Evolutionary conservation across 2,888 invertebrate genomes (phyloP).

Genomic region (Phrixothrix hirtus): DNA sequence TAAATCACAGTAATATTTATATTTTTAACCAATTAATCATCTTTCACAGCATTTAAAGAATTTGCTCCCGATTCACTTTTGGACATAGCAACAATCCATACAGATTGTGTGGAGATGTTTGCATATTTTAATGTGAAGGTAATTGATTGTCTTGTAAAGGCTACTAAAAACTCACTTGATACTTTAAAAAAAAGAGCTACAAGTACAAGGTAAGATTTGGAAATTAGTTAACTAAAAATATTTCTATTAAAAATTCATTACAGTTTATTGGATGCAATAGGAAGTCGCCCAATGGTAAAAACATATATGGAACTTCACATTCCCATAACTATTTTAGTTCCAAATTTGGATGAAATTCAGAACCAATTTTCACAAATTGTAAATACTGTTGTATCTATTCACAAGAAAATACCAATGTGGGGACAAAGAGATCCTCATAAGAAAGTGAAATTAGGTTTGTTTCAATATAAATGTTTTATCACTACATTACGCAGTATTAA

Average conservation of each 20-base stretch:
- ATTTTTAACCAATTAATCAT: background rate
- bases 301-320: slow-evolving; percentile 68
- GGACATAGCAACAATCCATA: slow-evolving; percentile 64
- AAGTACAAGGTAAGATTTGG: background rate
- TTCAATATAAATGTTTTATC: too few species aligned
- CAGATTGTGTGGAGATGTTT: slow-evolving; percentile 80
- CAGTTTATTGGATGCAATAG: too few species aligned
- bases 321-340: slow-evolving; percentile 65
- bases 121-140: slow-evolving; percentile 78
- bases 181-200: slow-evolving; percentile 61
- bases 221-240: too few species aligned
- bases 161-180: slow-evolving; percentile 75
- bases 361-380: slow-evolving; percentile 67
- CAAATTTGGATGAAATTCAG: slow-evolving; percentile 74
- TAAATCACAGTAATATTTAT: background rate
- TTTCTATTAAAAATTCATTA: too few species aligned
- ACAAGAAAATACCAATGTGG: slow-evolving; percentile 78
- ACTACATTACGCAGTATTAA: too few species aligned
- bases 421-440: slow-evolving; percentile 63
- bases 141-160: slow-evolving; percentile 72
- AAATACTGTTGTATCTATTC: slow-evolving; percentile 70
- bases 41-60: slow-evolving; percentile 63
- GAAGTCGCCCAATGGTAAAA: slow-evolving; percentile 62
- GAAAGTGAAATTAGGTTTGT: background rate
- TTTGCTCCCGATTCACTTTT: slow-evolving; percentile 64